These are phyloP conservation scores for Morpho helenor DNA, from an alignment of 2,888 invertebrate genomes.

Conservation along the genomic window DNA sequence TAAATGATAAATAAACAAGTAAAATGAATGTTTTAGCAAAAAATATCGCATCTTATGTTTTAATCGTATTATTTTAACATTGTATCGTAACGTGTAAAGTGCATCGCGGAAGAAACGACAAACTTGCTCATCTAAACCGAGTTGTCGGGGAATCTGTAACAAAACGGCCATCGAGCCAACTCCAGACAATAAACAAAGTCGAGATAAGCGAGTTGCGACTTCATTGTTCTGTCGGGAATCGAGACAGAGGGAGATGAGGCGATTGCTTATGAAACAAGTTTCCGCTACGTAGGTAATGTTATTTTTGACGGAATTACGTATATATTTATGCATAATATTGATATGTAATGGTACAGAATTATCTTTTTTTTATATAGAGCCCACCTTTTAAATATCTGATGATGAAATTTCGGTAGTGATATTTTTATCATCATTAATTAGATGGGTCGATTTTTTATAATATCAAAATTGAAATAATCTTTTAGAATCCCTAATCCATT, in stretches of 20 bases:
- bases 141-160: conserved; percentile 62
- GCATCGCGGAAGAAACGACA: conserved; percentile 40
- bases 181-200: conserved; percentile 70
- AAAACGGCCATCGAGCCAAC: conserved; percentile 64
- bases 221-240: conserved; percentile 48
- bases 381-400: too few species aligned
- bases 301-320: conserved; percentile 5
- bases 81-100: conserved; percentile 41
- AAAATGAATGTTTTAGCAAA: too few species aligned
- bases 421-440: too few species aligned
- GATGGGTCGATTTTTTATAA: too few species aligned
- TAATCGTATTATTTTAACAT: neutral
- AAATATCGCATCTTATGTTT: too few species aligned
- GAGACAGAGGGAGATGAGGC: conserved; percentile 40
- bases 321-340: too few species aligned
- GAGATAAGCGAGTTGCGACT: conserved; percentile 57
- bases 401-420: too few species aligned
- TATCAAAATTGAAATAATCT: too few species aligned
- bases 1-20: too few species aligned
- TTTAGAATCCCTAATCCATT: too few species aligned
- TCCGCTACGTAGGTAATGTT: conserved; percentile 28
- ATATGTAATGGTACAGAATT: too few species aligned
- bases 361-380: too few species aligned
- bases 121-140: conserved; percentile 66
- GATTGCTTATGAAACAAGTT: conserved; percentile 49